Conservation (phyloP, 2,888 invertebrate genomes). For the Orthosia incerta region DNA sequence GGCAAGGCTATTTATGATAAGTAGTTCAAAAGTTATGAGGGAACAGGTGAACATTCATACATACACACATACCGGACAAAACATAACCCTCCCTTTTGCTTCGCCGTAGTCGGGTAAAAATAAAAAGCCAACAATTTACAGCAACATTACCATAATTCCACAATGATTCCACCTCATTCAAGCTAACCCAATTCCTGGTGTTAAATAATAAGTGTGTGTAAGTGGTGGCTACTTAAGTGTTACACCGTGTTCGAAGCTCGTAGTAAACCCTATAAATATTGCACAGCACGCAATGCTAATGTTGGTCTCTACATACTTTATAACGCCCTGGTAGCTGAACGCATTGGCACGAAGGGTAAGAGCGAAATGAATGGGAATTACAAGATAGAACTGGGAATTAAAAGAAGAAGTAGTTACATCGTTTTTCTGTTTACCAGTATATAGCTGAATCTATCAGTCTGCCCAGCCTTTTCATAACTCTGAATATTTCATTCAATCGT, state of each 20-base stretch:
- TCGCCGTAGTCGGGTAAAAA: too few species aligned
- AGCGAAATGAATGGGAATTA: constrained; percentile 6
- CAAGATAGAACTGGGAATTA: too few species aligned
- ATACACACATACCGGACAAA: too few species aligned
- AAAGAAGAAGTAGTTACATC: neutral
- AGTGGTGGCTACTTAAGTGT: constrained; percentile 23
- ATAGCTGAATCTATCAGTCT: too few species aligned
- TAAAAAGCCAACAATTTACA: constrained; percentile 6
- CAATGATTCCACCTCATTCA: constrained; percentile 10
- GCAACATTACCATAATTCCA: constrained; percentile 4
- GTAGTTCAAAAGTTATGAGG: too few species aligned
- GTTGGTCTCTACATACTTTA: constrained; percentile 44
- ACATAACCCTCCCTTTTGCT: too few species aligned
- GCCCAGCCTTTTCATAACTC: too few species aligned
- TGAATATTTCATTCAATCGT: too few species aligned
- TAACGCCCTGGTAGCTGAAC: constrained; percentile 19
- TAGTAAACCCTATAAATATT: constrained; percentile 50
- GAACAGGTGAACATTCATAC: too few species aligned
- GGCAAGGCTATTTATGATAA: too few species aligned
- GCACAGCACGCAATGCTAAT: constrained; percentile 58
- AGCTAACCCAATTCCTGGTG: constrained; percentile 41
- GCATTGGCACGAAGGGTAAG: constrained; percentile 39
- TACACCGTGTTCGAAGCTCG: constrained; percentile 3
- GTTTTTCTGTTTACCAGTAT: neutral
- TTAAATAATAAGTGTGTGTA: constrained; percentile 23